Evolutionary conservation across 2,888 invertebrate species (phyloP), one percentile per base, ranked within the genome.

Genomic region (Spisula subtruncata): DNA sequence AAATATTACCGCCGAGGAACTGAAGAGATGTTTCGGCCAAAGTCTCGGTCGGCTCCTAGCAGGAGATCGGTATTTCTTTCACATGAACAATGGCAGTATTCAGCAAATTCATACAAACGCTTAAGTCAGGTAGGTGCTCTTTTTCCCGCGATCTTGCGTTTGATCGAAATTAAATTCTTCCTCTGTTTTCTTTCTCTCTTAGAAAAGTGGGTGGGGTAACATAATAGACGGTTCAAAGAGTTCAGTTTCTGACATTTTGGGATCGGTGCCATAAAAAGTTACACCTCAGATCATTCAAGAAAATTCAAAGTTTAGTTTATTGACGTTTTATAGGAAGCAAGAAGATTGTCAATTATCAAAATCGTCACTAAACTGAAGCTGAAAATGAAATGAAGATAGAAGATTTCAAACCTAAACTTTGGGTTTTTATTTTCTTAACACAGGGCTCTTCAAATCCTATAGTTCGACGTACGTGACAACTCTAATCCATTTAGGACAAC

Each of bases 1-100:
- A 93, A 93, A 88, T 84, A 85, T 93, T 93, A 92, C 94, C 94
- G 94, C 94, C 93, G 93, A 93, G 92, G 86, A 88, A 71, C 66
- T 48, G 75, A 51, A 84, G 92, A 88, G 90, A 94, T 94, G 94
- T 91, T 91, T 88, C 91, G 94, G 66, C 89, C 90, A 56, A 93
- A 91, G 92, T 82, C 89, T 71, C 89, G 87, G 82, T 92, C 85
- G 88, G 89, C 93, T 86, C 92, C 92, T 25, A 93, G 92, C 89
- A 92, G 91, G 85, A 93, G 91, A 75, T 95, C 95, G 46, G 94
- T 94, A 51, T 95, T 95, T 86, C 90, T 91, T 85, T 92, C 94
- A 46, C 92, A 93, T 75, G 93, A 94, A 88, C 93, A 94, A 86
- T 95, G 94, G 94, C 95, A 95, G 83, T 95, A 95, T 86, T 91